These are phyloP conservation scores for Caenorhabditis sp. DNA, from an alignment of 2,888 invertebrate genomes.

Conservation along the genomic window DNA sequence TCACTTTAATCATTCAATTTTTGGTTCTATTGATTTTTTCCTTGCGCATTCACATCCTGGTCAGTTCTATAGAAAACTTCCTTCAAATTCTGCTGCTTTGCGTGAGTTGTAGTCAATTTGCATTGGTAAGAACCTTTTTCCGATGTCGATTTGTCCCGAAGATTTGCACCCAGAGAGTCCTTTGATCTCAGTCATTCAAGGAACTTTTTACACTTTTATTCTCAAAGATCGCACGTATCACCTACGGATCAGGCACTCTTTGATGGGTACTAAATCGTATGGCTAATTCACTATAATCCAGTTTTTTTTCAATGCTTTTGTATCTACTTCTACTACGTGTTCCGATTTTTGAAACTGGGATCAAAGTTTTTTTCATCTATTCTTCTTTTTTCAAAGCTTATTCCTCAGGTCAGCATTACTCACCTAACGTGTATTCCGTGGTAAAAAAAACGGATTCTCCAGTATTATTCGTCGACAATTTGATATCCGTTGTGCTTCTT, in stretches of 20 bases:
- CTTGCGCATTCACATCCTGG: not conserved
- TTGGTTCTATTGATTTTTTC: not conserved
- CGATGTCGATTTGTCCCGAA: not conserved
- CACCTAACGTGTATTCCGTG: constrained; percentile 12
- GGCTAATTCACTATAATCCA: constrained; percentile 6
- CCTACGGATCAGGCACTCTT: not conserved
- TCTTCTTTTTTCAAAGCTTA: not conserved
- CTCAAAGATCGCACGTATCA: constrained; percentile 44
- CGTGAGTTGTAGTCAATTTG: constrained; percentile 30
- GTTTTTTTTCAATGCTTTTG: too few relatives aligned
- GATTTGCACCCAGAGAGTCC: constrained; percentile 5
- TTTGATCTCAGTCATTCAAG: constrained; percentile 1
- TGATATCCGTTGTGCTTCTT: constrained; percentile 52
- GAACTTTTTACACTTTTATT: constrained; percentile 4
- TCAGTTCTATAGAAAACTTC: not conserved
- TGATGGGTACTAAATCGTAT: constrained; percentile 13
- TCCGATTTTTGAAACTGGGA: constrained; percentile 18
- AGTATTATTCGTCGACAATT: constrained; percentile 40
- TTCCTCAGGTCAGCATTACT: constrained; percentile 43
- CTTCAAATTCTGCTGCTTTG: not conserved
- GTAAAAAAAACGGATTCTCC: constrained; percentile 40
- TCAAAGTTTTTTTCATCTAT: constrained; percentile 36
- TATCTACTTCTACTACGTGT: not conserved
- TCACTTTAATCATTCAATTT: too few relatives aligned
- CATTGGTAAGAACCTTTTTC: constrained; percentile 28